Percentiles rank a stretch among this genome's conserved stretches.
phyloP scores from a whole-genome alignment of 2,113 vertebrate species.

The Ginglymostoma cirratum region DNA sequence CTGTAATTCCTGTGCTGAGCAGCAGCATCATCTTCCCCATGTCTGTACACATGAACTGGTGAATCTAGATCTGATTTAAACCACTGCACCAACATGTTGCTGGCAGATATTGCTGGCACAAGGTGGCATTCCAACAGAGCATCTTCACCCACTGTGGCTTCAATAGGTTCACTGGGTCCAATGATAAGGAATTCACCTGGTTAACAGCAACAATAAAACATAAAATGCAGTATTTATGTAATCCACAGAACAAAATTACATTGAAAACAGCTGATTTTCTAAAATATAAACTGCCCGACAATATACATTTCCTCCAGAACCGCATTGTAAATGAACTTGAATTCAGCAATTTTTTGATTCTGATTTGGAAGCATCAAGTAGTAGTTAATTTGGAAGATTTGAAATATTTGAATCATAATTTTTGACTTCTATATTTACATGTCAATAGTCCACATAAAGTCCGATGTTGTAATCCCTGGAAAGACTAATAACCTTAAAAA shows the following conservation, averaged over 20 bases:
- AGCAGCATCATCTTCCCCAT: background rate
- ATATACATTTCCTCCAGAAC: background rate
- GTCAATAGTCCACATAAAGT: background rate
- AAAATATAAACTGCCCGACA: background rate
- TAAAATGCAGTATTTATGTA: background rate
- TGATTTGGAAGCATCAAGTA: background rate
- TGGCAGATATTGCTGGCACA: slow-evolving; percentile 41
- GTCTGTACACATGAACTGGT: slow-evolving; percentile 41
- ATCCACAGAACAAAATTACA: background rate
- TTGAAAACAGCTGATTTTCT: background rate
- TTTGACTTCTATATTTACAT: background rate
- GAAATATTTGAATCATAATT: background rate
- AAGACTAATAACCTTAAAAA: too few relatives aligned
- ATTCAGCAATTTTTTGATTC: background rate
- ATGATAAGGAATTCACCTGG: background rate
- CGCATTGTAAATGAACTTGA: background rate
- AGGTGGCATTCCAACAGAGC: slow-evolving; percentile 42
- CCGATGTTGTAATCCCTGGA: too few relatives aligned
- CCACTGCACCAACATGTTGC: slow-evolving; percentile 46
- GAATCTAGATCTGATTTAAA: slow-evolving; percentile 38
- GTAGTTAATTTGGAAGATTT: background rate
- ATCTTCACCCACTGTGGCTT: slow-evolving; percentile 45
- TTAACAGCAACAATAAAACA: background rate
- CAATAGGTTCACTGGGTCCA: slow-evolving; percentile 33
- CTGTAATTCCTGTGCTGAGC: slow-evolving; percentile 42